Evolutionary conservation across 2,888 invertebrate genomes (phyloP).

Genomic region (Shargacucullia verbasci): DNA sequence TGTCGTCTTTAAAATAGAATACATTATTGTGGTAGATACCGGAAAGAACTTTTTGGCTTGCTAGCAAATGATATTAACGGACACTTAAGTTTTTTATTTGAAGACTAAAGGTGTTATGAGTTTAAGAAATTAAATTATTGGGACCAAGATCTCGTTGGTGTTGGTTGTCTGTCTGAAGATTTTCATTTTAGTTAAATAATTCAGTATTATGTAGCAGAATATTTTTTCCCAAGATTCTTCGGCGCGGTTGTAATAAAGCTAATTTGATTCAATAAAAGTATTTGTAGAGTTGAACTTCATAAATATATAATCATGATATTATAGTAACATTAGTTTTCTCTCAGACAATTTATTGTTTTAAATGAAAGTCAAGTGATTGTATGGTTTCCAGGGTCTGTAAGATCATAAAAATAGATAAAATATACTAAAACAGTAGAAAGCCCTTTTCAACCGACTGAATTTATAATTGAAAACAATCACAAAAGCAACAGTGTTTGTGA

Average conservation of each 20-base stretch:
- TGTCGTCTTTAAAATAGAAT: conserved; percentile 38
- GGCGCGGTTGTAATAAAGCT: too few species aligned
- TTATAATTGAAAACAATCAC: conserved; percentile 27
- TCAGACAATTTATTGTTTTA: too few species aligned
- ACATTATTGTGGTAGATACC: conserved; percentile 2
- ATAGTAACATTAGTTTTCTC: too few species aligned
- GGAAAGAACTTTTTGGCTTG: conserved; percentile 49
- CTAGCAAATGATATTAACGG: conserved; percentile 61
- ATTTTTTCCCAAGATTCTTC: too few species aligned
- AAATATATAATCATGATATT: too few species aligned
- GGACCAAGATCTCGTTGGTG: conserved; percentile 27
- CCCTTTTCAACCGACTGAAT: conserved; percentile 12
- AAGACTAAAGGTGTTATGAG: conserved; percentile 57
- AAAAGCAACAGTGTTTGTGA: conserved; percentile 51
- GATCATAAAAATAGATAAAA: too few species aligned
- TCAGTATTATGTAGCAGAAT: conserved; percentile 1
- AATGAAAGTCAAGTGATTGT: too few species aligned
- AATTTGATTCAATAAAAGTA: too few species aligned
- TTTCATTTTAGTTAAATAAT: conserved; percentile 28
- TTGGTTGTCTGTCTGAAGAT: conserved; percentile 5
- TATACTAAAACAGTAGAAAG: too few species aligned
- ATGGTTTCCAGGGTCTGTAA: too few species aligned
- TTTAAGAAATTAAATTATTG: conserved; percentile 62
- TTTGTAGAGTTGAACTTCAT: too few species aligned
- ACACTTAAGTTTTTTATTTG: conserved; percentile 62